These are phyloP conservation scores for Cecidostiba fungosa DNA, from an alignment of 2,888 invertebrate genomes.

Conservation along the genomic window DNA sequence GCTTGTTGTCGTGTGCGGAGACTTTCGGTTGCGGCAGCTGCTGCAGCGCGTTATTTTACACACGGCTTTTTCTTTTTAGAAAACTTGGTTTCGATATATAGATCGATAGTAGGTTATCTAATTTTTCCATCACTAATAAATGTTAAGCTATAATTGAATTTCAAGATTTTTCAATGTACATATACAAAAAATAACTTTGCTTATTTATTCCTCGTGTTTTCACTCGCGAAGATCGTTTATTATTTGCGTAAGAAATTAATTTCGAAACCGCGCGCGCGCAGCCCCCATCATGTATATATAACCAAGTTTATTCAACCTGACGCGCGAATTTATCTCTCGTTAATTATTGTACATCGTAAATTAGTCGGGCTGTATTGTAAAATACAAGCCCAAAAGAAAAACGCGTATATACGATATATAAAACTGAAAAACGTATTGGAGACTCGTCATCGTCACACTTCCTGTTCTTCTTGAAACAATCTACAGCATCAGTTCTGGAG, in stretches of 20 bases:
- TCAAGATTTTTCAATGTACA: background rate
- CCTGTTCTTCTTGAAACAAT: constrained; percentile 45
- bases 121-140: too few species aligned
- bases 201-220: background rate
- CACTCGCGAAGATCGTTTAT: background rate
- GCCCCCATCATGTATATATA: background rate
- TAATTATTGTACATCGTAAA: background rate
- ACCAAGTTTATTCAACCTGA: background rate
- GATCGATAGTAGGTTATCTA: too few species aligned
- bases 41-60: background rate
- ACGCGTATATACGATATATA: too few species aligned
- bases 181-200: background rate
- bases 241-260: background rate
- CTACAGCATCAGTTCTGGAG: background rate
- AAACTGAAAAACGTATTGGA: too few species aligned
- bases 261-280: background rate
- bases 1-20: background rate
- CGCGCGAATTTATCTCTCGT: background rate
- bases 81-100: too few species aligned
- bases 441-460: constrained; percentile 22
- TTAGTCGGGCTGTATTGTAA: background rate
- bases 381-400: background rate
- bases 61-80: too few species aligned
- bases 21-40: background rate
- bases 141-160: background rate